Evolutionary conservation across 2,888 invertebrate species (phyloP), one percentile per base, ranked within the genome.

Genomic region (Amphipoea lucens): DNA sequence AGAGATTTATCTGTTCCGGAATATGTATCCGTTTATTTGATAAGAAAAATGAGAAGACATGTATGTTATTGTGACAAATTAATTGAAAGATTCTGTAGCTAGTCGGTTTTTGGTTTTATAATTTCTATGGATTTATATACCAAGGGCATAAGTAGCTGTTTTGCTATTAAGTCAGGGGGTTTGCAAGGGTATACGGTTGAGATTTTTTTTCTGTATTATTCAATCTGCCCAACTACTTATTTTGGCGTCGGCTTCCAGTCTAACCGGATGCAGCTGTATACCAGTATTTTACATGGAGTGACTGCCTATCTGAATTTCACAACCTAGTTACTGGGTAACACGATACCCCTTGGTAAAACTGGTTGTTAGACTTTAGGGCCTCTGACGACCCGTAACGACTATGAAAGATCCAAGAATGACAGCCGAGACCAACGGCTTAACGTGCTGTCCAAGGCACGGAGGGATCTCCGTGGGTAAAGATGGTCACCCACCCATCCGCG

Each of bases 1-100:
- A 82, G 85, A 87, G 87, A 92, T 91, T 89, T 90, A 90, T 92
- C 87, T 88, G 84, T 89, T 82, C 73, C 79, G 66, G 66, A 85
- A 74, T 79, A 81, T 84, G 74, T 73, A 81, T 74, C 76, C 63
- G 71, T 74, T 84, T 77, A 78, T 88, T 83, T 83, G 76, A 62
- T 82, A 81, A 40, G 60, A 73, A 72, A 78, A 57, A 23, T 36
- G 29, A 29, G 29, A 65, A 63, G 42, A 20, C 12, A 45, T 45
- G 36, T 69, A n/a, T 63, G 77, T 76, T 20, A 20, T 57, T 63
- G 54, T 68, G 23, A 9, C 1, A 36, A 67, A 74, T 67, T 45
- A 36, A 7, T 20, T 45, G 9, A 66, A 51, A 48, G 6, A 45
- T 40, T 63, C 1, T 5, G 6, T 63, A 29, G 14, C 29, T 14